phyloP scores from a whole-genome alignment of 2,888 invertebrate genomes.

The Apamea sordens region DNA sequence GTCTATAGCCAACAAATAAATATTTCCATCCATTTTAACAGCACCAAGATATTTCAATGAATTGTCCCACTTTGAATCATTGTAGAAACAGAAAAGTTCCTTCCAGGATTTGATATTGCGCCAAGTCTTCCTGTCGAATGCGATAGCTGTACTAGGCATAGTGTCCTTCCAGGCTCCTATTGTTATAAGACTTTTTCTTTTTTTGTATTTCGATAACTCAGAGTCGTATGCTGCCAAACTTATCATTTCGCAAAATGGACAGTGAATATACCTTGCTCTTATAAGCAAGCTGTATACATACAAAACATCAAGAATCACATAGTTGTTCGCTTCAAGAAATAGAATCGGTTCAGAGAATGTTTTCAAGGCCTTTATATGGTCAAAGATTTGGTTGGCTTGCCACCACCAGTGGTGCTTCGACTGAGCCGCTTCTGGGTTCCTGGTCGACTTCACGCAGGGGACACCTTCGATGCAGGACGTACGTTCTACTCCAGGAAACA shows the following conservation, averaged over 20 bases:
- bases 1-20: conserved; percentile 66
- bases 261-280: conserved; percentile 52
- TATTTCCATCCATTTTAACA: conserved; percentile 59
- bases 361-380: conserved; percentile 63
- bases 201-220: conserved; percentile 54
- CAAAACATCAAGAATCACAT: conserved; percentile 72
- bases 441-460: conserved; percentile 61
- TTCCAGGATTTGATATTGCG: conserved; percentile 66
- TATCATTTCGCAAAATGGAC: conserved; percentile 73
- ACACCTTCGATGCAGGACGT: conserved; percentile 65
- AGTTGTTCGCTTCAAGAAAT: conserved; percentile 71
- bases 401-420: conserved; percentile 80
- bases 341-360: conserved; percentile 66
- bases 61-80: conserved; percentile 74
- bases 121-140: conserved; percentile 75
- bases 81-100: conserved; percentile 72
- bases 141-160: conserved; percentile 67
- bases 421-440: conserved; percentile 69
- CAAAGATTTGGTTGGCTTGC: conserved; percentile 76
- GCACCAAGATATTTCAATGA: conserved; percentile 69
- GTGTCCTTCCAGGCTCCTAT: conserved; percentile 64
- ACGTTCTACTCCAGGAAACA: conserved; percentile 74
- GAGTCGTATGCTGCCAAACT: conserved; percentile 70
- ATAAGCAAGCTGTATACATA: conserved; percentile 68
- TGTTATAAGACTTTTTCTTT: conserved; percentile 52